Conservation (phyloP, 1,140 invertebrate genomes). For the Leptopilina boulardi region DNA sequence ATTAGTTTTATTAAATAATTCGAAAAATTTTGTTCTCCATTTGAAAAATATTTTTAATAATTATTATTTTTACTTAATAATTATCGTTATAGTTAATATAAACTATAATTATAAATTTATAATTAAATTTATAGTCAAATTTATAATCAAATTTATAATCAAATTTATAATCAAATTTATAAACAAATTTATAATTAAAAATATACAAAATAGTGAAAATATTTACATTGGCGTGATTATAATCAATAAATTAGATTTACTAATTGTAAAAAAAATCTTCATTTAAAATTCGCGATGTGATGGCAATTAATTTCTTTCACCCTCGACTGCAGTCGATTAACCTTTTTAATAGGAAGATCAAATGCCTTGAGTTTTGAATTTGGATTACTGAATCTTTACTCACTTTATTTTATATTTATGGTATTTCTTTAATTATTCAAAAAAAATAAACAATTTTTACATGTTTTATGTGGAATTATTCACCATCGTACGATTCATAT, state of each 20-base stretch:
- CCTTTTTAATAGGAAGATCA: conserved; percentile 29
- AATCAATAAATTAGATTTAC: not conserved
- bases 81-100: no score
- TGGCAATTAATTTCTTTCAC: conserved; percentile 18
- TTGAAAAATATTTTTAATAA: no score
- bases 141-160: no score
- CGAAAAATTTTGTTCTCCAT: no score
- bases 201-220: no score
- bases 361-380: not conserved
- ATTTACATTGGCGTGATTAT: not conserved
- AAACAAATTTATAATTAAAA: no score
- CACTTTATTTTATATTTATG: not conserved
- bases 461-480: not conserved
- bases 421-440: not conserved
- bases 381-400: conserved; percentile 12
- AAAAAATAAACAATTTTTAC: no score
- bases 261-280: not conserved
- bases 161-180: no score
- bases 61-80: no score
- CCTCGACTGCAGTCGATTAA: not conserved
- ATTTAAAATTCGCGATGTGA: not conserved
- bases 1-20: not conserved
- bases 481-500: not conserved
- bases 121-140: no score
- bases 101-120: no score